Percentiles rank a stretch among this genome's conserved stretches.
These are phyloP conservation scores for Garrulus glandarius DNA, from an alignment of 2,797 vertebrate genomes.

Conservation along the genomic window DNA sequence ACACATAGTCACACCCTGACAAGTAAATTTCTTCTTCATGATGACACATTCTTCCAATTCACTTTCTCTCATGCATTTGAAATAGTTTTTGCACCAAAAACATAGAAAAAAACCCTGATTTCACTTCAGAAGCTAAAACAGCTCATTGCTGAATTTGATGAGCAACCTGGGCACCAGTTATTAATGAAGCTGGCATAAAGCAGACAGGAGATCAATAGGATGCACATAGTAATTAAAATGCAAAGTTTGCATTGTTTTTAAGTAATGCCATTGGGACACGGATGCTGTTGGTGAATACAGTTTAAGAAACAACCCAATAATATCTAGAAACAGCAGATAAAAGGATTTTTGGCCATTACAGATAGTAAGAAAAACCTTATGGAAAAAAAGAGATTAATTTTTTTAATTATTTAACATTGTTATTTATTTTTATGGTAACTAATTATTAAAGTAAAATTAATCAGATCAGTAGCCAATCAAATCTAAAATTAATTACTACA, in stretches of 20 bases:
- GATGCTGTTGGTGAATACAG: background rate
- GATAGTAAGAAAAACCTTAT: background rate
- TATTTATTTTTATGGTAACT: background rate
- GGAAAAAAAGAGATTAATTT: background rate
- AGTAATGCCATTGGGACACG: background rate
- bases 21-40: background rate
- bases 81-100: background rate
- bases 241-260: constrained; percentile 57
- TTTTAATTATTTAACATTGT: background rate
- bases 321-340: constrained; percentile 38
- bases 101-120: fast-evolving
- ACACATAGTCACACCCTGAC: background rate
- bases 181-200: constrained; percentile 31
- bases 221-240: constrained; percentile 42
- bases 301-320: background rate
- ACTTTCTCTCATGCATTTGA: background rate
- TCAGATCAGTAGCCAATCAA: background rate
- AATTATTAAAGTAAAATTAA: background rate
- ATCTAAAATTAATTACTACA: background rate
- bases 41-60: background rate
- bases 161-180: constrained; percentile 1
- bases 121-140: background rate
- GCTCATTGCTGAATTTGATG: background rate
- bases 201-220: constrained; percentile 31
- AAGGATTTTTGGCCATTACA: background rate